Evolutionary conservation across 1,140 invertebrate genomes (phyloP).

Genomic region (Ganaspis sp.): DNA sequence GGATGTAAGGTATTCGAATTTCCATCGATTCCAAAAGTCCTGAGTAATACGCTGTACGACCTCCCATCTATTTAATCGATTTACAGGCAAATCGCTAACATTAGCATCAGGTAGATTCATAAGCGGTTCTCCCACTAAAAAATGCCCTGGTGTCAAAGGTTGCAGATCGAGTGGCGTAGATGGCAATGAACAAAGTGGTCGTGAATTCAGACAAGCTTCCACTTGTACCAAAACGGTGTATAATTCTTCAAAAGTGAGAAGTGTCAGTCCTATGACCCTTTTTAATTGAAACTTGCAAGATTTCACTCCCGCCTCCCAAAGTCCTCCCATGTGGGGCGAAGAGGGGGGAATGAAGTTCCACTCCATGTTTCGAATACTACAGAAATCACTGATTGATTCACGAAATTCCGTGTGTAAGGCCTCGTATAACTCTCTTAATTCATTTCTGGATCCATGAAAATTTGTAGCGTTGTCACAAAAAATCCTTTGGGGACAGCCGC

Average conservation of each 20-base stretch:
- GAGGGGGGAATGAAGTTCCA: background rate
- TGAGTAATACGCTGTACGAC: background rate
- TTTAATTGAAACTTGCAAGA: background rate
- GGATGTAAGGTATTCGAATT: background rate
- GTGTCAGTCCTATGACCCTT: background rate
- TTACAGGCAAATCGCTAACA: background rate
- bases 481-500: conserved; percentile 50
- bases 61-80: background rate
- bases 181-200: no score
- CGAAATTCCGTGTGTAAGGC: background rate
- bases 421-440: conserved; percentile 32
- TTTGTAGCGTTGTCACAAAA: conserved; percentile 61
- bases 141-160: background rate
- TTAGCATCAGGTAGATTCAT: background rate
- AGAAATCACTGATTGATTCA: background rate
- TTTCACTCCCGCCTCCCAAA: background rate
- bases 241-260: background rate
- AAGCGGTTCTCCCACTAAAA: background rate
- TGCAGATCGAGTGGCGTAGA: background rate
- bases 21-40: background rate
- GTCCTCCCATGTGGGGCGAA: background rate
- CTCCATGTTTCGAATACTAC: background rate
- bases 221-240: background rate
- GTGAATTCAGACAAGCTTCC: no score
- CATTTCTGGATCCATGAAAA: conserved; percentile 56